phyloP scores from a whole-genome alignment of 1,140 invertebrate genomes.

The Leptonema lineaticorne region DNA sequence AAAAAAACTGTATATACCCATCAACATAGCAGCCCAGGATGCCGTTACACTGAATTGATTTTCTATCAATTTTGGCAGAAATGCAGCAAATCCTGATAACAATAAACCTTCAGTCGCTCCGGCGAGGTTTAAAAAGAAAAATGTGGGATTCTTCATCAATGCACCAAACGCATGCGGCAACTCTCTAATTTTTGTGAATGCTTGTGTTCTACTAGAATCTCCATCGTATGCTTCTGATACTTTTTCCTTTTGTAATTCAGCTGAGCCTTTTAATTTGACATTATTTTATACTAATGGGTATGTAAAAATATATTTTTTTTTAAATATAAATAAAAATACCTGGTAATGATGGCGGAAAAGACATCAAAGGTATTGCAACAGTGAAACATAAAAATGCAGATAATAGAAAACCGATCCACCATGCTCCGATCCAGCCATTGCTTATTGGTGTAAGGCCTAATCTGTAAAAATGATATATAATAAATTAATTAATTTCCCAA shows the following conservation, averaged over 20 bases:
- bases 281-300: constrained; percentile 5
- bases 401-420: constrained; percentile 82
- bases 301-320: constrained; percentile 4
- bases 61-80: constrained; percentile 81
- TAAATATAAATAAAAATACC: constrained; percentile 48
- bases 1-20: constrained; percentile 59
- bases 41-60: constrained; percentile 79
- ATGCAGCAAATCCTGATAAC: constrained; percentile 78
- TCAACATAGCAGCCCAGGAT: constrained; percentile 69
- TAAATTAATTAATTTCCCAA: too few relatives aligned
- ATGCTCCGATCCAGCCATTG: constrained; percentile 82
- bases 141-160: constrained; percentile 74
- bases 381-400: constrained; percentile 66
- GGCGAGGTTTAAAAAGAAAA: constrained; percentile 77
- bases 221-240: constrained; percentile 68
- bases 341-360: constrained; percentile 70
- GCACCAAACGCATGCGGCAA: constrained; percentile 66
- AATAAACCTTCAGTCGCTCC: constrained; percentile 77
- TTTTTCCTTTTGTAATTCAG: constrained; percentile 65
- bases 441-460: constrained; percentile 69
- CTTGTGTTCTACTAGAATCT: constrained; percentile 52
- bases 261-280: constrained; percentile 54
- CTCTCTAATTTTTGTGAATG: constrained; percentile 64
- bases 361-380: constrained; percentile 69
- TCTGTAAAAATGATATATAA: constrained; percentile 52